These are phyloP conservation scores for Lucifuga dentata DNA, from an alignment of 2,113 vertebrate species.

Conservation along the genomic window DNA sequence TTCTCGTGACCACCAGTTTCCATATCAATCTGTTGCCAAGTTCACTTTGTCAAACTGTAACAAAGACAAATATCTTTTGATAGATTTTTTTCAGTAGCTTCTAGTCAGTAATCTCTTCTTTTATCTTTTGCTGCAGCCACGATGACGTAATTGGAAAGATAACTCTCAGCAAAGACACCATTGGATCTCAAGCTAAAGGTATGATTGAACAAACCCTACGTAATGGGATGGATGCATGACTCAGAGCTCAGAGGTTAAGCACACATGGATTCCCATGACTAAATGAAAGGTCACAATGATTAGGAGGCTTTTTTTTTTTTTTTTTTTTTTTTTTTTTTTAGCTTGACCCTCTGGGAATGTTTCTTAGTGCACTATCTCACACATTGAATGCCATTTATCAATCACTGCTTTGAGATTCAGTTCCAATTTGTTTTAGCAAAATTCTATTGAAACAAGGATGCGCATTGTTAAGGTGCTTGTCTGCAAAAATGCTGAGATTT, in stretches of 20 bases:
- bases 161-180: conserved; percentile 86
- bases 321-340: too few species aligned
- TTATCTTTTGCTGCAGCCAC: conserved; percentile 80
- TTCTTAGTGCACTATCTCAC: conserved; percentile 17
- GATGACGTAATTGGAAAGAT: conserved; percentile 93
- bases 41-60: not conserved
- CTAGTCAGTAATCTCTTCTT: conserved; percentile 7
- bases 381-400: conserved; percentile 25
- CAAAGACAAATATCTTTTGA: conserved; percentile 6
- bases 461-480: not conserved
- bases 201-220: conserved; percentile 39
- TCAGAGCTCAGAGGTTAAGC: conserved; percentile 62
- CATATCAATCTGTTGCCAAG: conserved; percentile 4
- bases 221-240: conserved; percentile 12
- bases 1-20: conserved; percentile 9
- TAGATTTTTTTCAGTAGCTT: not conserved
- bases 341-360: conserved; percentile 57
- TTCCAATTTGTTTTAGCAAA: not conserved
- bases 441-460: too few species aligned
- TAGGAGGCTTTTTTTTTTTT: conserved; percentile 21
- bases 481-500: conserved; percentile 1
- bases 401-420: not conserved
- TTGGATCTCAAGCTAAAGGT: conserved; percentile 87
- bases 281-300: conserved; percentile 46
- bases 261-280: conserved; percentile 30